Base-by-base conservation (phyloP, 92 coral and sea anemone species). In the Galaxea fascicularis region DNA sequence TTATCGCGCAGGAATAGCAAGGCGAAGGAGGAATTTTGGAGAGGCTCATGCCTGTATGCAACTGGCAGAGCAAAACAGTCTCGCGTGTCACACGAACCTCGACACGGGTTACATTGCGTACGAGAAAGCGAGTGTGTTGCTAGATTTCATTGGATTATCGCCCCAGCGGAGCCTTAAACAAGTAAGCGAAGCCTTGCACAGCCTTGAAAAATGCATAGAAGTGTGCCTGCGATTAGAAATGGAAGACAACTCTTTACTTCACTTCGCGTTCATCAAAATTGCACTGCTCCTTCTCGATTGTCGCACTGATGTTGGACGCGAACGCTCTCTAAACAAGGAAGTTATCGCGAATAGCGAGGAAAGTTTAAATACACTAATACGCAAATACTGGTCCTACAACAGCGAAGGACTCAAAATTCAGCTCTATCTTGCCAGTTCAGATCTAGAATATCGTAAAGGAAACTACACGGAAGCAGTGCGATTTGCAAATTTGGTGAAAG, bases 221-320 rank as follows among this genome's bases (percentile, higher is more conserved):
- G 46, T 85, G 8, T 92, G 91, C 52, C 21, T 63, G n/a, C 60
- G 20, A 0, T 24, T 92, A 17, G 93, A 92, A 71, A 68, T 54
- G 51, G 39, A 74, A n/a, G 74, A 87, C 18, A 78, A 49, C n/a
- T n/a, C n/a, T n/a, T n/a, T n/a, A 80, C 87, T 86, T n/a, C 95
- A 89, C 29, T 86, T 89, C 18, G 91, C 93, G 1, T 67, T 86
- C 22, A 75, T 89, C 30, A 86, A 86, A 79, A 59, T 79, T 13
- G 86, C 95, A 16, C 18, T 89, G 88, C 91, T 92, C 22, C 72
- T 82, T 62, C 74, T 92, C 51, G 91, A 92, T 28, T 92, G 95
- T 67, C 74, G 93, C 54, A 89, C 87, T 22, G 80, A 84, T 27
- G 85, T 85, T 14, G 65, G 88, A 21, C 90, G 95, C 58, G 67